Evolutionary conservation across 64 coral and sea anemone species (phyloP).

Genomic region (Montipora efflorescens): DNA sequence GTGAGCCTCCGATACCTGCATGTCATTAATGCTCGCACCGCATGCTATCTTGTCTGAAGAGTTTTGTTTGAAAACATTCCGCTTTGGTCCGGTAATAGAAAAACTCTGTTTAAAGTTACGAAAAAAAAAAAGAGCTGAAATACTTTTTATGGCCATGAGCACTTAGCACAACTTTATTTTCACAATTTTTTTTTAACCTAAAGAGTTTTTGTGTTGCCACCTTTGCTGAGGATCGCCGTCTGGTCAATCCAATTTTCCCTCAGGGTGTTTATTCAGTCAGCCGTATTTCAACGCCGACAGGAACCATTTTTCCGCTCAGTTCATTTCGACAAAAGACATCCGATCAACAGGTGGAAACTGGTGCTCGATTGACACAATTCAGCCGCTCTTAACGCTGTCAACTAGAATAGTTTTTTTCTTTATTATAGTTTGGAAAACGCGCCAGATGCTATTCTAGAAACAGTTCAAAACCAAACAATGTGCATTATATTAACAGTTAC

Average conservation of each 20-base stretch:
- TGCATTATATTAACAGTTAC: too few species aligned
- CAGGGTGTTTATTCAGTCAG: too few species aligned
- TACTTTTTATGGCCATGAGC: background rate
- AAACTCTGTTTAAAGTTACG: background rate
- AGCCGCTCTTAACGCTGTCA: background rate
- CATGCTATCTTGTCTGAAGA: constrained; percentile 15
- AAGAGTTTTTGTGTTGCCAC: background rate
- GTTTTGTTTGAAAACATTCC: constrained; percentile 48
- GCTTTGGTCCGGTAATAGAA: background rate
- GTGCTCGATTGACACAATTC: background rate
- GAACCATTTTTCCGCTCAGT: background rate
- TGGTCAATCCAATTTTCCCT: background rate
- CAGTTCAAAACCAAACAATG: background rate
- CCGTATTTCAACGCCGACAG: background rate
- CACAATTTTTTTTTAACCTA: background rate
- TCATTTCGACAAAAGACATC: constrained; percentile 12
- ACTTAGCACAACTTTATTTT: background rate
- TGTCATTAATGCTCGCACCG: constrained; percentile 44
- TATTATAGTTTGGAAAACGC: background rate
- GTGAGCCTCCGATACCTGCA: background rate
- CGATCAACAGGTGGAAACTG: constrained; percentile 27
- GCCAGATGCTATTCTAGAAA: background rate
- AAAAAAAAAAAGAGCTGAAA: background rate
- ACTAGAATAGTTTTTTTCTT: background rate
- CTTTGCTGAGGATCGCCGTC: background rate